Conservation (phyloP, 2,797 vertebrate genomes). For the Potorous gilbertii region DNA sequence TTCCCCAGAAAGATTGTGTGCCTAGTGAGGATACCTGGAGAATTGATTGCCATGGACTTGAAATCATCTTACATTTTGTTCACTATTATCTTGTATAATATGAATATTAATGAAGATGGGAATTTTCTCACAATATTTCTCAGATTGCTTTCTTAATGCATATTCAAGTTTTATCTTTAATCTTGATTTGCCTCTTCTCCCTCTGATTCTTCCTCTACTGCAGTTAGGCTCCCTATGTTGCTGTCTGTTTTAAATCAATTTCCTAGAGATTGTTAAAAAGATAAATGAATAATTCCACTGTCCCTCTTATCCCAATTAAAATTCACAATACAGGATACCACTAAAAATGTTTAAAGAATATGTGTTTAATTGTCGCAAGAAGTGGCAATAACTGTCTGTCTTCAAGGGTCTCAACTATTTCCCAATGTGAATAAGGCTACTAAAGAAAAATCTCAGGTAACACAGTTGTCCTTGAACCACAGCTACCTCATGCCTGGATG, state of each 20-base stretch:
- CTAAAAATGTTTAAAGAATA: not conserved
- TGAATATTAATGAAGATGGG: constrained; percentile 38
- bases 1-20: not conserved
- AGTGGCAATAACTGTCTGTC: not conserved
- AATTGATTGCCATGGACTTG: constrained; percentile 36
- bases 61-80: constrained; percentile 42
- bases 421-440: not conserved
- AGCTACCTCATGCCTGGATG: not conserved
- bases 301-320: constrained; percentile 9
- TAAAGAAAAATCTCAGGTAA: not conserved
- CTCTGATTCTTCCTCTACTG: not conserved
- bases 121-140: not conserved
- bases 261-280: not conserved
- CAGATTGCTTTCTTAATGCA: not conserved
- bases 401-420: not conserved
- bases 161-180: not conserved
- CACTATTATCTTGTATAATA: constrained; percentile 13
- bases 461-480: not conserved
- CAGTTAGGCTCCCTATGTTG: not conserved
- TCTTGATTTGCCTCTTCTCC: not conserved
- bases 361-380: not conserved
- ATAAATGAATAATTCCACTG: not conserved
- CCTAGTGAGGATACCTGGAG: not conserved
- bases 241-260: constrained; percentile 38
- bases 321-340: not conserved